Percentiles rank a stretch among this genome's conserved stretches.
Evolutionary conservation across 2,888 invertebrate species (phyloP).

Genomic region (Danaus chrysippus): DNA sequence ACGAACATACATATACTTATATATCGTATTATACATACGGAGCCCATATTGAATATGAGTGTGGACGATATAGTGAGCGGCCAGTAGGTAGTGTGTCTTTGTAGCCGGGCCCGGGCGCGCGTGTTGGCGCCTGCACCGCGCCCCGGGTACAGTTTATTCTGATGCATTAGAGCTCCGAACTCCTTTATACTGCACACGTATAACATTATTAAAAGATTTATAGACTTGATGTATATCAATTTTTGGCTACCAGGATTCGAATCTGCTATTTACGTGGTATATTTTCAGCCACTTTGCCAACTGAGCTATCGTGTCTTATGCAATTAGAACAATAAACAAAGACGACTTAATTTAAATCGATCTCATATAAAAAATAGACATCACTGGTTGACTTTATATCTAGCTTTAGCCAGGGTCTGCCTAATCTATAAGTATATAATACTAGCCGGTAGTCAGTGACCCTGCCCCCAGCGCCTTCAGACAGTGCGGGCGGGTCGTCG

Average conservation of each 20-base stretch:
- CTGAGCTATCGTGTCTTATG: too few relatives aligned
- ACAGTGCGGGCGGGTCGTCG: slow-evolving; percentile 97
- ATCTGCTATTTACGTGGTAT: too few relatives aligned
- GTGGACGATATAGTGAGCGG: slow-evolving; percentile 94
- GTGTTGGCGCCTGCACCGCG: slow-evolving; percentile 80
- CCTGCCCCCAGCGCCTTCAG: slow-evolving; percentile 95
- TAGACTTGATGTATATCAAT: too few relatives aligned
- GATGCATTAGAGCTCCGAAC: slow-evolving; percentile 92
- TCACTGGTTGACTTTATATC: not conserved
- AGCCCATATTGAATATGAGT: slow-evolving; percentile 90
- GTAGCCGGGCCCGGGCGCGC: slow-evolving; percentile 84
- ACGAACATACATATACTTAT: too few relatives aligned
- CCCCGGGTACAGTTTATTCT: slow-evolving; percentile 87
- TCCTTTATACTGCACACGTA: slow-evolving; percentile 81
- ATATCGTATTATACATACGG: slow-evolving; percentile 75
- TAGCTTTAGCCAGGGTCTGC: too few relatives aligned
- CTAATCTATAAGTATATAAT: not conserved
- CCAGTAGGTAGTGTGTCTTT: slow-evolving; percentile 91
- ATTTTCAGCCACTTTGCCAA: too few relatives aligned
- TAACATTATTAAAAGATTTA: not conserved
- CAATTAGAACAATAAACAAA: too few relatives aligned
- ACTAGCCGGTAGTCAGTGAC: slow-evolving; percentile 91
- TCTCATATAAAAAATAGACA: not conserved
- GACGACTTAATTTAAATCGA: too few relatives aligned
- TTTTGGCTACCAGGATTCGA: too few relatives aligned